These are phyloP conservation scores for Orthosia cruda DNA, from an alignment of 2,888 invertebrate species.

Conservation along the genomic window DNA sequence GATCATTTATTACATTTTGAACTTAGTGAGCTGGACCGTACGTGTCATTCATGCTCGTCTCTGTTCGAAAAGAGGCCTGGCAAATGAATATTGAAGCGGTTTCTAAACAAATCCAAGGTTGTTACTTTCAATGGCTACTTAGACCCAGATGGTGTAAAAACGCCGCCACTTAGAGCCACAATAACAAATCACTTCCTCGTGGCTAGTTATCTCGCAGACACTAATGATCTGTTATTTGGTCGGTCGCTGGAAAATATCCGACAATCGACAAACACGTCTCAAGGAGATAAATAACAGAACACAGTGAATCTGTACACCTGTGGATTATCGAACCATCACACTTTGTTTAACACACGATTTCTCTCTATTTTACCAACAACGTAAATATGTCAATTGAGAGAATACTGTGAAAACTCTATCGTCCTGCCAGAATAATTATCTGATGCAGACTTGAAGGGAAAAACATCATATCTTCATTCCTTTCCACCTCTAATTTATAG, in stretches of 20 bases:
- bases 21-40: not conserved
- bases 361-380: slow-evolving; percentile 5
- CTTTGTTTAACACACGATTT: slow-evolving; percentile 5
- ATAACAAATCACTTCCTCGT: not conserved
- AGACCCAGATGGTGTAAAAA: not conserved
- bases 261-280: slow-evolving; percentile 10
- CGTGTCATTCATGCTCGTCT: not conserved
- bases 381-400: slow-evolving; percentile 1
- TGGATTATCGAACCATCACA: not conserved
- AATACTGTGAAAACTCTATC: slow-evolving; percentile 2
- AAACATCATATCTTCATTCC: no score
- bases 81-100: not conserved
- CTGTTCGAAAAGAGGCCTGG: not conserved
- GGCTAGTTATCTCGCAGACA: not conserved
- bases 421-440: not conserved
- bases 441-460: no score
- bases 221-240: slow-evolving; percentile 18
- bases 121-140: not conserved
- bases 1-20: slow-evolving; percentile 17
- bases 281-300: slow-evolving; percentile 23
- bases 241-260: slow-evolving; percentile 25
- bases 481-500: not conserved
- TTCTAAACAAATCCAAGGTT: not conserved
- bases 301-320: slow-evolving; percentile 24
- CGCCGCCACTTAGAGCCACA: not conserved